Conservation (phyloP, 1,140 invertebrate genomes). For the Ceratosolen fusciceps region DNA sequence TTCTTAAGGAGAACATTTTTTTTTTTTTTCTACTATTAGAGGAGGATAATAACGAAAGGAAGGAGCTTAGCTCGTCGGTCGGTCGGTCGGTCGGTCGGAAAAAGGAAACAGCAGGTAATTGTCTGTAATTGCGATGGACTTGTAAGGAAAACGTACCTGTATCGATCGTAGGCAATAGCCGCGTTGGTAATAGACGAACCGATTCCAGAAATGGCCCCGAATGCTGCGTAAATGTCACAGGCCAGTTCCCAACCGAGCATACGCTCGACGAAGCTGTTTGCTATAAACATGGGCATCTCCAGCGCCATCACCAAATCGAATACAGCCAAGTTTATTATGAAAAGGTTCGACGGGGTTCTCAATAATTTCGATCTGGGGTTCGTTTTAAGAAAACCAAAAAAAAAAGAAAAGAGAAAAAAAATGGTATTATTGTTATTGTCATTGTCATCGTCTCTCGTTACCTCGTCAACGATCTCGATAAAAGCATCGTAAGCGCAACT, state of each 20-base stretch:
- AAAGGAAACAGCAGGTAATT: slow-evolving; percentile 24
- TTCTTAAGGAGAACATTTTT: slow-evolving; percentile 16
- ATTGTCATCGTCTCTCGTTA: no score
- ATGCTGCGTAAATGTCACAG: slow-evolving; percentile 79
- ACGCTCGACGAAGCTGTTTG: slow-evolving; percentile 78
- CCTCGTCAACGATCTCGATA: no score
- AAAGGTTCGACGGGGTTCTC: slow-evolving; percentile 84
- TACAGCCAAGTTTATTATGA: slow-evolving; percentile 83
- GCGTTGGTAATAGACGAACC: slow-evolving; percentile 82
- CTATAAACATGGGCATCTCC: slow-evolving; percentile 81
- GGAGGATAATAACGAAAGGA: not conserved
- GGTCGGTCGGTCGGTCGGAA: not conserved
- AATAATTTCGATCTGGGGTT: slow-evolving; percentile 78
- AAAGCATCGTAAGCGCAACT: no score
- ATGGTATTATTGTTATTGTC: no score
- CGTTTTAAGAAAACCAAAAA: no score
- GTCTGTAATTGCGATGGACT: not conserved
- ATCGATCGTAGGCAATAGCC: slow-evolving; percentile 83
- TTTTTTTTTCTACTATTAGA: not conserved
- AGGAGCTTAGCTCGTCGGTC: no score
- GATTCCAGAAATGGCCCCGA: slow-evolving; percentile 80
- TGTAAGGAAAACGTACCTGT: slow-evolving; percentile 72
- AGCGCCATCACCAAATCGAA: slow-evolving; percentile 83
- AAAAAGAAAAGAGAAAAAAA: no score
- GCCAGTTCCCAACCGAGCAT: slow-evolving; percentile 79